Conservation (phyloP, 2,113 vertebrate genomes). For the Chloebia gouldiae region DNA sequence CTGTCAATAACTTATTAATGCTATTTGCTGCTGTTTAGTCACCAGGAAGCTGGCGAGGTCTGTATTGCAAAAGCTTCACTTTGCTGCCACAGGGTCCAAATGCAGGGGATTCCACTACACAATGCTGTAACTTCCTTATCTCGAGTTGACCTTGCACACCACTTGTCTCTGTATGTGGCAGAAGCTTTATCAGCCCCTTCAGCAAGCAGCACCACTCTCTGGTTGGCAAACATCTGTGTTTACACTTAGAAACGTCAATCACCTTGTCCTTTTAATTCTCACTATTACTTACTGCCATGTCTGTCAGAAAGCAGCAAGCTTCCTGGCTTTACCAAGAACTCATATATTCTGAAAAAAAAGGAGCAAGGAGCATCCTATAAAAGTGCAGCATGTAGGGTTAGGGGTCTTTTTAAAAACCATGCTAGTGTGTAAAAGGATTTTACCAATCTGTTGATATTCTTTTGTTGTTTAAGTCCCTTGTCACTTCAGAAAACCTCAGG, state of each 20-base stretch:
- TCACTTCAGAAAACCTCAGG: not conserved
- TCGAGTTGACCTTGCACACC: not conserved
- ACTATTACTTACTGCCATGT: not conserved
- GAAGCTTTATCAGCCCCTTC: constrained; percentile 40
- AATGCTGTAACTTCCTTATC: constrained; percentile 31
- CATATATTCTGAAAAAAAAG: not conserved
- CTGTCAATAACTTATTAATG: not conserved
- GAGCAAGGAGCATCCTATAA: not conserved
- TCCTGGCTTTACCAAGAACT: not conserved
- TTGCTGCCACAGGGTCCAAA: not conserved
- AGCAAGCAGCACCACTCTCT: constrained; percentile 6
- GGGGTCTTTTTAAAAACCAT: not conserved
- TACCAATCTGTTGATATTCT: not conserved
- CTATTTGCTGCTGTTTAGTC: not conserved
- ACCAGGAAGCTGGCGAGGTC: not conserved
- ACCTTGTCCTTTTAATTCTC: constrained; percentile 13
- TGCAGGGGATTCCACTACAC: not conserved
- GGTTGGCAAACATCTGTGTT: constrained; percentile 27
- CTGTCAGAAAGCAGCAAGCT: not conserved
- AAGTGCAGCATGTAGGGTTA: not conserved
- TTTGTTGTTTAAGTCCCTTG: not conserved
- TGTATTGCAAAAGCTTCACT: not conserved
- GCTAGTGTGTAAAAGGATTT: not conserved
- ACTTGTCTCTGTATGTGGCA: not conserved
- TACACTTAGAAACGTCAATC: constrained; percentile 19